Evolutionary conservation across 2,888 invertebrate species (phyloP), one percentile per base, ranked within the genome.

Genomic region (Pyralis farinalis): DNA sequence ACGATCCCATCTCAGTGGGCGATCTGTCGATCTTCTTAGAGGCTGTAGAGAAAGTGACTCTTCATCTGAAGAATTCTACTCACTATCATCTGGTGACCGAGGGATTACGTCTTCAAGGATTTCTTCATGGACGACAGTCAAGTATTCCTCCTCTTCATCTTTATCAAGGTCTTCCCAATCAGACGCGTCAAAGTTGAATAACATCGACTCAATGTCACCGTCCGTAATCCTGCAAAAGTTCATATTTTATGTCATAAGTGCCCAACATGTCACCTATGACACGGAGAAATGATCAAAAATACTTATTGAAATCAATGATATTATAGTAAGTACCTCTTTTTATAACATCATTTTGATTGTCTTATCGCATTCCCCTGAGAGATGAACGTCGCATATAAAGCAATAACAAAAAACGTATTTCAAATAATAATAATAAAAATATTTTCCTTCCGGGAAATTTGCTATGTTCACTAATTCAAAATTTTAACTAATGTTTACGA

Each of bases 61-160:
- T 29, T 37, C 37, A 29, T 37, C 37, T 12, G 37, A 37, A 8
- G 27, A 12, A 4, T 37, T 16, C 37, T 29, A 37, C 16, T 37
- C 25, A 12, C 37, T 37, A 16, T 4, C 16, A 9, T 37, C 29
- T 2, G 8, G 27, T 37, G 27, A 1, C 12, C 29, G 28, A 11
- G 22, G 25, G 16, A 34, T 21, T 21, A 34, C 16, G 3, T 34
- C 34, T 34, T 22, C 34, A 21, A n/a, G n/a, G 34, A 34, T 22
- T n/a, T 22, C 25, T 20, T 34, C 25, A 8, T 9, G n/a, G 22
- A 20, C 11, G 9, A 7, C 11, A 16, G n/a, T 16, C 9, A 34
- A 21, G 22, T 34, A 16, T 34, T 34, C 34, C n/a, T 34, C 34
- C 34, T n/a, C 34, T 9, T 34, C 34, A 34, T 34, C 22, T n/a